These are phyloP conservation scores for Salvelinus namaycush DNA, from an alignment of 2,113 vertebrate genomes.

Conservation along the genomic window DNA sequence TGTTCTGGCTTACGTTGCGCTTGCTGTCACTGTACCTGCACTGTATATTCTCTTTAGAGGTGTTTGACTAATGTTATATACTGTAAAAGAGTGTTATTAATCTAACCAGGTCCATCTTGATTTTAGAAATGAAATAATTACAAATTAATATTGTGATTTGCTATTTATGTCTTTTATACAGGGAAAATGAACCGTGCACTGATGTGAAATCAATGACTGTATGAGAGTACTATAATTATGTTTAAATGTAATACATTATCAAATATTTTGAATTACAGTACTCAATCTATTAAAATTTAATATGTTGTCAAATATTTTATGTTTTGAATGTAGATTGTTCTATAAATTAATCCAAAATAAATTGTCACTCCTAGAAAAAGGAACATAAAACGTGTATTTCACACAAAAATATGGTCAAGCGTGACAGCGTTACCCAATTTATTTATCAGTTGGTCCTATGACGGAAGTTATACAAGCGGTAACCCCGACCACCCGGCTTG, in stretches of 20 bases:
- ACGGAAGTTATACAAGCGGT: too few relatives aligned
- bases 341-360: too few relatives aligned
- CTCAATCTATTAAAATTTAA: too few relatives aligned
- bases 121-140: background rate
- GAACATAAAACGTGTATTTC: too few relatives aligned
- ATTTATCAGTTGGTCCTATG: too few relatives aligned
- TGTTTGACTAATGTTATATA: slow-evolving; percentile 36
- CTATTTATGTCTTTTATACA: background rate
- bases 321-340: too few relatives aligned
- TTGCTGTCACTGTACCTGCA: slow-evolving; percentile 79
- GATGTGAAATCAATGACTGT: background rate
- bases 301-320: too few relatives aligned
- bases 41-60: slow-evolving; percentile 86
- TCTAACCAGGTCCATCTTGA: background rate
- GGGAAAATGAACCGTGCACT: background rate
- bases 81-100: background rate
- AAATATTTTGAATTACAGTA: too few relatives aligned
- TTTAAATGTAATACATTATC: too few relatives aligned
- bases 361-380: too few relatives aligned
- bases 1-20: slow-evolving; percentile 73
- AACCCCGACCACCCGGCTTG: background rate
- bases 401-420: too few relatives aligned
- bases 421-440: too few relatives aligned
- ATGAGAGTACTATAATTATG: background rate
- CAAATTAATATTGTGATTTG: background rate